Base-by-base conservation (phyloP, 2,797 vertebrate genomes). In the Gallirallus australis region DNA sequence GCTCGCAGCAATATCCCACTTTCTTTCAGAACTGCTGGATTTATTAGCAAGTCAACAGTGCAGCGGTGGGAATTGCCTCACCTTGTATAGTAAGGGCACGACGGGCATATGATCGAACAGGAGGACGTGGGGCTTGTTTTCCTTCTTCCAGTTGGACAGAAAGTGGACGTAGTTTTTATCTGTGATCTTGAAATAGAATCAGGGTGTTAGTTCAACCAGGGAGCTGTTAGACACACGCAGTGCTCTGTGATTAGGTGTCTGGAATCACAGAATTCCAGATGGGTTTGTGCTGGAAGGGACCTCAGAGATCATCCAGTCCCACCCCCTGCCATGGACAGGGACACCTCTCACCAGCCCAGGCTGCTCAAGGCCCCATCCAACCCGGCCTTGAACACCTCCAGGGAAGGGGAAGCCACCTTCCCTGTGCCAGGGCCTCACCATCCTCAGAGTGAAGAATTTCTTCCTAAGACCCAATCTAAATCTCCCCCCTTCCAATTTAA, bases 41-140 rank as follows among this genome's bases (percentile, higher is more conserved):
- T 53, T 40, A 39, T 21, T 5, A 57, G n/a, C 15, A 42, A 42
- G 27, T 13, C 35, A 35, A 69, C 8, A 15, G 5, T 0, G 1
- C 35, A 35, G 63, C 0, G 3, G 52, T 0, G 61, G 69, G 33
- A 47, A 6, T 35, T 7, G 1, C 23, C n/a, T 72, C 98, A 99
- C 99, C 99, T 99, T 99, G 96, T 99, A 99, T 0, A 99, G 88
- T 10, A 99, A 97, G 0, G 99, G 99, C 45, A 98, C 98, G 1
- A 66, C 93, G 11, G 99, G 98, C 96, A 98, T 98, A 87, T 99
- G 99, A 97, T 99, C 99, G 18, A 99, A 99, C n/a, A 99, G 98
- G 63, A 99, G 99, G 86, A 99, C 98, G 0, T 98, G 99, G 6
- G 99, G 99, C 94, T 99, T 99, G 96, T 99, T 99, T 77, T 99